phyloP scores from a whole-genome alignment of 2,888 invertebrate genomes.

The Microchrysa polita region DNA sequence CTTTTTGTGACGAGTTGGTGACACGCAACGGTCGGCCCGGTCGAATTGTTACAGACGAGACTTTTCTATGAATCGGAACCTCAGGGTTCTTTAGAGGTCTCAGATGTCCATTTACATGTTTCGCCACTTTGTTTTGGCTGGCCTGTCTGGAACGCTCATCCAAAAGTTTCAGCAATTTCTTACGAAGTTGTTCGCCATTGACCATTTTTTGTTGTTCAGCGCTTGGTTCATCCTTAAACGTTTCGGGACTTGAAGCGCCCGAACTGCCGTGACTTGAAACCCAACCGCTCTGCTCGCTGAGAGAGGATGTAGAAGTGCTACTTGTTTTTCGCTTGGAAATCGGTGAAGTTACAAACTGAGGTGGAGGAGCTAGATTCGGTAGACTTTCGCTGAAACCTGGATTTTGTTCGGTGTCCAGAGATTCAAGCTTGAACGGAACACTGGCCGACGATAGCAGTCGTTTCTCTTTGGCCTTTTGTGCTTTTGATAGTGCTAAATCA shows the following conservation, averaged over 20 bases:
- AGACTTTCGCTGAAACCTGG: conserved; percentile 75
- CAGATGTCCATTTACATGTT: conserved; percentile 4
- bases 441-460: conserved; percentile 68
- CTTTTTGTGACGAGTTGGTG: conserved; percentile 53
- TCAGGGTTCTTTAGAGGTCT: conserved; percentile 50
- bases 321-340: conserved; percentile 62
- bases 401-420: conserved; percentile 56
- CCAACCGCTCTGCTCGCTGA: conserved; percentile 89
- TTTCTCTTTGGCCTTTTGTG: conserved; percentile 62
- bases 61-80: conserved; percentile 58
- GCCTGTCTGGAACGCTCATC: conserved; percentile 59
- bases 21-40: conserved; percentile 54
- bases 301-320: conserved; percentile 71
- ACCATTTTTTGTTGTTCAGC: conserved; percentile 64
- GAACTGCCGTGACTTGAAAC: conserved; percentile 80
- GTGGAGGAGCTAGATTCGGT: conserved; percentile 75
- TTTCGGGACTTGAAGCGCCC: conserved; percentile 71
- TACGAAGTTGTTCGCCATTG: conserved; percentile 74
- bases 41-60: conserved; percentile 59
- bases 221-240: conserved; percentile 56
- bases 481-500: conserved; percentile 67
- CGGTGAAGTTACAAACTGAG: conserved; percentile 70
- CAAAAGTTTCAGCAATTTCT: conserved; percentile 71
- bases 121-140: conserved; percentile 48
- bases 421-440: conserved; percentile 73